A percentile compares a stretch with the other conserved stretches of the same genome.
Evolutionary conservation across 64 coral and sea anemone species (phyloP).

Genomic region (Dendrophyllia cribrosa): DNA sequence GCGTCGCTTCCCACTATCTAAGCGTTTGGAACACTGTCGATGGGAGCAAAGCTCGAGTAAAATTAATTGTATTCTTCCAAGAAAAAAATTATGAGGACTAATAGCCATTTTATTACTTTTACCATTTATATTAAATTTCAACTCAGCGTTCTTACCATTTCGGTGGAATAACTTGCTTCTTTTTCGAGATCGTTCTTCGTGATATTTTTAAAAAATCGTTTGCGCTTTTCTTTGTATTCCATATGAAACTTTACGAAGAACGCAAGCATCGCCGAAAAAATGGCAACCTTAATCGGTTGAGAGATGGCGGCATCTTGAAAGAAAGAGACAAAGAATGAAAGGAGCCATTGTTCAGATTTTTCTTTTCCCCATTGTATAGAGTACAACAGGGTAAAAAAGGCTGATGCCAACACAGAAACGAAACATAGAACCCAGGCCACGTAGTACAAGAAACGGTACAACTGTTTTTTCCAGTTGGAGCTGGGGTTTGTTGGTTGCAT

Average conservation of each 20-base stretch:
- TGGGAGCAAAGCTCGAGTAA: no score
- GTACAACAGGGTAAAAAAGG: slow-evolving; percentile 80
- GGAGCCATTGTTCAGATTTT: slow-evolving; percentile 84
- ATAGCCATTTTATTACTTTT: no score
- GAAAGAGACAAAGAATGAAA: slow-evolving; percentile 82
- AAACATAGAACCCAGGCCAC: slow-evolving; percentile 78
- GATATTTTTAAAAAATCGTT: background rate
- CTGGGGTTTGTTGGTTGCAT: background rate
- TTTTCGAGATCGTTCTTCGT: background rate
- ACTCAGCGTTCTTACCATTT: background rate
- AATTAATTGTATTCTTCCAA: no score
- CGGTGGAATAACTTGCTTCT: background rate
- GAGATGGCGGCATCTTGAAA: slow-evolving; percentile 75
- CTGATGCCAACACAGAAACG: slow-evolving; percentile 42
- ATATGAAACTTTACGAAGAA: slow-evolving; percentile 72
- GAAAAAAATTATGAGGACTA: no score
- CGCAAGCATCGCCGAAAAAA: slow-evolving; percentile 67
- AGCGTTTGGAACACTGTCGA: no score
- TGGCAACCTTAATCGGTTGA: slow-evolving; percentile 82
- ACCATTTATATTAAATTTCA: no score
- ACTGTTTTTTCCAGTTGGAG: background rate
- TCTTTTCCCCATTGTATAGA: slow-evolving; percentile 78
- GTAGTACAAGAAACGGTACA: slow-evolving; percentile 53
- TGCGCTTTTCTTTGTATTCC: slow-evolving; percentile 59
- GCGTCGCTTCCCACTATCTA: no score